Base-by-base conservation (phyloP, 2,113 vertebrate genomes). In the Hyla sarda region DNA sequence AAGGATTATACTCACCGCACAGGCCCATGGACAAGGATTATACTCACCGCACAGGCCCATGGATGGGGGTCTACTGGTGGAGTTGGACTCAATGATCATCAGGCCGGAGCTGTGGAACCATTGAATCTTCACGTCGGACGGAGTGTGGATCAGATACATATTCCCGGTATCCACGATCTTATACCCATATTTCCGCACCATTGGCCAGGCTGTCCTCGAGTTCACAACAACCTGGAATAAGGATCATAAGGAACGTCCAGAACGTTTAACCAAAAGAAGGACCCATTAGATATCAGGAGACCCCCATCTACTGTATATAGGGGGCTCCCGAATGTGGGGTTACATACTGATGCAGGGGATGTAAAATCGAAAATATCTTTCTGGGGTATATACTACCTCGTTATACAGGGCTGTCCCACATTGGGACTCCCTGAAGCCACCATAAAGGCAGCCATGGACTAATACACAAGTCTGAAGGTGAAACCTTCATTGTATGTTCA, bases 51-150 rank as follows among this genome's bases (percentile, higher is more conserved):
- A 99, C 0, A 99, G 92, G 23, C 98, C 98, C 89, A 89, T 91
- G 75, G 95, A 93, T 54, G 89, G 91, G n/a, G 92, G 90, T 82
- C 95, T 94, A 83, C 83, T 91, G 88, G 93, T 91, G 85, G 88
- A 93, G 75, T 95, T 97, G 9, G 91, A 92, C 84, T 98, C 97
- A 77, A 99, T 92, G 89, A 99, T 94, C 97, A 99, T 96, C 93
- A 98, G 92, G 3, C 98, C 97, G 0, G 97, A 98, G 90, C 91
- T 95, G 91, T 99, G 98, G 87, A 97, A 97, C 98, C 98, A 99
- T 89, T 99, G 97, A 88, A 99, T 95, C 91, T 92, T 96, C 54
- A 96, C 89, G 67, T 95, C 95, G 34, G 96, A 91, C 0, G 98
- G 98, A 0, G 96, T 99, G 81, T 91, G 93, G 91, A 99, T 92